A percentile compares a stretch with the other conserved stretches of the same genome.
These are phyloP conservation scores for Neomonachus schauinslandi DNA, from an alignment of 2,113 vertebrate species.

Conservation along the genomic window DNA sequence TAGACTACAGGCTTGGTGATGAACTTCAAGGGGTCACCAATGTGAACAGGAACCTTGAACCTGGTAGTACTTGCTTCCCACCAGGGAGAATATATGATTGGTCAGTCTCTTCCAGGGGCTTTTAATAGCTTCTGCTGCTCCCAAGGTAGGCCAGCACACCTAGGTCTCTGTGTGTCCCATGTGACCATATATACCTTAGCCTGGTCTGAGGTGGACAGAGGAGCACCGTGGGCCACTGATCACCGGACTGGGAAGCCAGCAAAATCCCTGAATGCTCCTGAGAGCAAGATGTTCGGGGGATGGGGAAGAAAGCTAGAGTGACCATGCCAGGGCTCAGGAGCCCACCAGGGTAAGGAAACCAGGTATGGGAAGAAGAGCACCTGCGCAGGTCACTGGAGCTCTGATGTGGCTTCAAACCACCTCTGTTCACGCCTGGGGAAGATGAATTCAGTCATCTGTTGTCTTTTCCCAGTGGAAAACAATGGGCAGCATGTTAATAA, in stretches of 20 bases:
- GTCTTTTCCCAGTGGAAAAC: not conserved
- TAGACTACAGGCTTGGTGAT: not conserved
- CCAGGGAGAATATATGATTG: not conserved
- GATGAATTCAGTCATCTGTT: not conserved
- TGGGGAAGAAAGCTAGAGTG: too few species aligned
- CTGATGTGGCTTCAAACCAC: not conserved
- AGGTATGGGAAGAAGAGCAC: fast-evolving
- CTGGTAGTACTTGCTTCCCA: not conserved
- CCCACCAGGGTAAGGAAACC: not conserved
- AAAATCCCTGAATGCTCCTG: not conserved
- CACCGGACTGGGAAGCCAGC: not conserved
- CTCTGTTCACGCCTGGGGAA: not conserved
- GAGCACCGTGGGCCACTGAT: not conserved
- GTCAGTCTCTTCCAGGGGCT: not conserved
- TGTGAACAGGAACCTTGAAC: not conserved
- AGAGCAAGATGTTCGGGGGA: not conserved
- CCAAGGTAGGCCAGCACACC: not conserved
- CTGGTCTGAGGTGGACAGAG: not conserved
- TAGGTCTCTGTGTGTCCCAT: not conserved
- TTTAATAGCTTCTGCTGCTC: not conserved
- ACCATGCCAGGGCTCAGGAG: not conserved
- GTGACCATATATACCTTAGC: not conserved
- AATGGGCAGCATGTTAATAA: not conserved
- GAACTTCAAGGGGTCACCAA: not conserved
- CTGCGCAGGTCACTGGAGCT: fast-evolving